Base-by-base conservation (phyloP, 2,113 vertebrate genomes). In the Bufo gargarizans region DNA sequence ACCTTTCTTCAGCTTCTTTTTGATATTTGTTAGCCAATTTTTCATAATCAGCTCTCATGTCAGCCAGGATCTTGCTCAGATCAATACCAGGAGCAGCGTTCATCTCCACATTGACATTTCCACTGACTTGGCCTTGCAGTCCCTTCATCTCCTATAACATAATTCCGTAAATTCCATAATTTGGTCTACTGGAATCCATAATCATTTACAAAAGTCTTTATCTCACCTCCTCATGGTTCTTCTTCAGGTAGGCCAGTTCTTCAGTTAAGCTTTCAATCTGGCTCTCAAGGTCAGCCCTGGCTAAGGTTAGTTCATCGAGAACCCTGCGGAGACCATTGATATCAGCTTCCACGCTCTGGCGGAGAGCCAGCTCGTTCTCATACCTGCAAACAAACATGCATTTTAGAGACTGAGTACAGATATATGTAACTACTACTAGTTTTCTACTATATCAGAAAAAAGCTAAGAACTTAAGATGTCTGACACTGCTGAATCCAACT, bases 1-100 rank as follows among this genome's bases (percentile, higher is more conserved):
- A 95, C 93, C 93, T 93, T 12, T 59, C 91, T 80, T 95, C 93
- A 0, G 91, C 14, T 1, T 94, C 91, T n/a, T 20, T 43, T 33
- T 87, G 90, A 91, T 93, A 94, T 85, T 94, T 94, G 10, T 80
- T 2, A 33, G 93, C 78, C 45, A 94, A 0, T 17, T 14, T 19
- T 83, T 95, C 94, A 65, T 95, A 95, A 50, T 94, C 91, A 6
- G 77, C 80, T 88, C 95, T 94, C 89, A 95, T 90, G 3, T 95
- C 92, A 67, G 89, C 12, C 83, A 96, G 84, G 0, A 91, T 77
- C 59, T 87, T 63, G 0, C 20, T 49, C 86, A 95, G 89, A 50
- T 95, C 90, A 1, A 67, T 53, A 17, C 92, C 91, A 0, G 89
- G 17, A 4, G 90, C 0, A 7, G 85, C 88, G 78, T 95, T 94